Evolutionary conservation across 2,888 invertebrate genomes (phyloP), one percentile per base, ranked within the genome.

Genomic region (Calliopum simillimum): DNA sequence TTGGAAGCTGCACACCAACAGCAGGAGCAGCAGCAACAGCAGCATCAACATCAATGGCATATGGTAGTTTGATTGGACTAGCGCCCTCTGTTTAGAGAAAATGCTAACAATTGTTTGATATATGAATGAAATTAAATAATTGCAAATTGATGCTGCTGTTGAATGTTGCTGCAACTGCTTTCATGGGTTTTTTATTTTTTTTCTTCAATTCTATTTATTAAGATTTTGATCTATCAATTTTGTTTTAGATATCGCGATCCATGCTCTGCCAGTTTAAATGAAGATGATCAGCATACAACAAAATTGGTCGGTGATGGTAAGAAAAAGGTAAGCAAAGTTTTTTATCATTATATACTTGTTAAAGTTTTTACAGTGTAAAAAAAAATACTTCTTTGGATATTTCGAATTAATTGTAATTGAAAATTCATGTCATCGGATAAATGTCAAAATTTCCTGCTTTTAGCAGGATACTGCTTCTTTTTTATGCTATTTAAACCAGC

Each of bases 241-340:
- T 70, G 46, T 69, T 65, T 72, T 77, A 86, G 86, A 79, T 95
- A 95, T 87, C 89, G 94, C 78, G 94, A 95, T 87, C 96, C 96
- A 53, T 97, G 96, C 87, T 96, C 96, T 65, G 96, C 95, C 61
- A 94, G 94, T 78, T 89, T 95, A 78, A 93, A 95, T 87, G 92
- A 94, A 75, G 95, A 96, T 87, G 96, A 97, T 88, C 91, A 93
- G 79, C 96, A 96, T 87, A 96, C 96, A 74, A 96, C 96, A 41
- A 93, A 96, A 85, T 90, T 97, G 77, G 92, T 94, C 84, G 94
- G 94, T 71, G 94, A 94, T 87, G 91, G 92, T 79, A 93, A 92
- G 85, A 92, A 93, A 84, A 94, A 92, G 93, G 95, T 94, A 88
- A 87, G 85, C 74, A 23, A 23, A 19, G 25, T 33, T 33, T 33